These are phyloP conservation scores for Hirundo rustica DNA, from an alignment of 2,797 vertebrate species.

Conservation along the genomic window DNA sequence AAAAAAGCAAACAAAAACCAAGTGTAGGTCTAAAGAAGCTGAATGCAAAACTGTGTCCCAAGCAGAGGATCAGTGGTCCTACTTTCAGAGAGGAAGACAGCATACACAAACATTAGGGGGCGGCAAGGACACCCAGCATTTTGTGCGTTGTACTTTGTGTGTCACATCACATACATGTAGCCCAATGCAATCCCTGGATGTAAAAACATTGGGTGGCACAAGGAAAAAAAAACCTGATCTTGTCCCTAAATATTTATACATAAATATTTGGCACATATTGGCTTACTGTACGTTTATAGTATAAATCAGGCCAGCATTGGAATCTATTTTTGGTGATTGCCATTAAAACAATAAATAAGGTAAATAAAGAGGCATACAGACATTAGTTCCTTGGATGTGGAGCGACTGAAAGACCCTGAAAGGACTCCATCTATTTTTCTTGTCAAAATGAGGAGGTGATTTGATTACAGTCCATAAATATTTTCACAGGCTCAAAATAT, in stretches of 20 bases:
- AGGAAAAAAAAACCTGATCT: not conserved
- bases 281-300: not conserved
- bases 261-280: not conserved
- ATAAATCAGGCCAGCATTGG: not conserved
- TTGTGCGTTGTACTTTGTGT: too few relatives aligned
- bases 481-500: constrained; percentile 3
- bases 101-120: not conserved
- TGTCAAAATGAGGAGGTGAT: not conserved
- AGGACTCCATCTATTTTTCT: not conserved
- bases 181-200: not conserved
- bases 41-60: not conserved
- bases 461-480: constrained; percentile 4
- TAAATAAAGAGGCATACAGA: not conserved
- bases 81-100: not conserved
- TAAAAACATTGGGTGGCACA: not conserved
- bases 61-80: not conserved
- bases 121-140: accelerated
- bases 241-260: not conserved
- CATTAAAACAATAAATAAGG: not conserved
- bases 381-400: not conserved
- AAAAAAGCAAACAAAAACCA: not conserved
- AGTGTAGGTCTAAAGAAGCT: not conserved
- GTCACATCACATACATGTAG: not conserved
- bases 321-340: not conserved
- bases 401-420: not conserved